Percentiles rank a stretch among this genome's conserved stretches.
phyloP scores from a whole-genome alignment of 1,140 invertebrate genomes.

The Antheraea mylitta region DNA sequence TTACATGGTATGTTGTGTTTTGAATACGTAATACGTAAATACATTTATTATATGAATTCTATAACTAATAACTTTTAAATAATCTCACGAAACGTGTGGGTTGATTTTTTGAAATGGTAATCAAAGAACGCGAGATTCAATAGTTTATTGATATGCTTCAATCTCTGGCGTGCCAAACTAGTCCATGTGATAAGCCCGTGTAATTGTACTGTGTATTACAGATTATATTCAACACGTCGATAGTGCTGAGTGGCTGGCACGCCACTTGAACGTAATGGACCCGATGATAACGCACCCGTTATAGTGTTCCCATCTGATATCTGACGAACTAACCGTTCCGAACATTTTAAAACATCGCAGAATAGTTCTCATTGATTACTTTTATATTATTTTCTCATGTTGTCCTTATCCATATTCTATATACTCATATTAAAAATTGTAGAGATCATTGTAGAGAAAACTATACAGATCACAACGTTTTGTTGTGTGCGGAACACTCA shows the following conservation, averaged over 20 bases:
- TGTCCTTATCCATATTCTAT: too few species aligned
- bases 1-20: too few species aligned
- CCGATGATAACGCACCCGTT: background rate
- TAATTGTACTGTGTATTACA: background rate
- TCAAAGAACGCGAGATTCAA: background rate
- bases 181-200: background rate
- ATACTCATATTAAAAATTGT: too few species aligned
- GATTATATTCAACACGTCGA: background rate
- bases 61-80: too few species aligned
- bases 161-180: background rate
- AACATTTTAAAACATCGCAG: background rate
- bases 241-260: background rate
- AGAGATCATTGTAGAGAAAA: too few species aligned
- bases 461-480: too few species aligned
- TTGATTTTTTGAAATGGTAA: too few species aligned
- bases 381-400: background rate
- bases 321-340: background rate
- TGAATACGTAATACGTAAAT: too few species aligned
- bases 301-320: slow-evolving; percentile 2
- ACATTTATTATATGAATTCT: too few species aligned
- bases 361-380: background rate
- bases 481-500: too few species aligned
- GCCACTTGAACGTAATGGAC: slow-evolving; percentile 1
- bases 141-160: background rate
- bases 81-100: too few species aligned